Base-by-base conservation (phyloP, 1,140 invertebrate genomes). In the Maconellicoccus hirsutus region DNA sequence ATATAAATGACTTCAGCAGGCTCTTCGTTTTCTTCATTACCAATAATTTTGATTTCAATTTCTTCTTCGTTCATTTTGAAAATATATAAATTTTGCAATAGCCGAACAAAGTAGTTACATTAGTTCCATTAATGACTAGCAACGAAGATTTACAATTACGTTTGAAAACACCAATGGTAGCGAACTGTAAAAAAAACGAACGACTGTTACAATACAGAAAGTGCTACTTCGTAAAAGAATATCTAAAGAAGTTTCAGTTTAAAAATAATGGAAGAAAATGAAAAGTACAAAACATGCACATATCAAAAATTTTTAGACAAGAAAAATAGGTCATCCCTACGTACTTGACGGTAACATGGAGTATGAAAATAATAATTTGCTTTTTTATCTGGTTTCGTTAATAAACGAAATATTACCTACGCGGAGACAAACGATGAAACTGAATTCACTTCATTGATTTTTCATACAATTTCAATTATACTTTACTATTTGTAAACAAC, bases 11-110 rank as follows among this genome's bases (percentile, higher is more conserved):
- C 61, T 23, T 66, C 61, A 25, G 61, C 61, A 16, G 61, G 8
- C 8, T 66, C 61, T 8, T 66, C 61, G 22, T 2, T 66, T 23
- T 66, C 61, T 23, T 66, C 61, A 16, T 16, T 66, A 23, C 25
- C 16, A 26, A 66, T 26, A 66, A 66, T 66, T 66, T 66, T 66
- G 61, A 66, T 66, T 66, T 66, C 61, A 23, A 66, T 66, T 66
- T 66, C 25, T 23, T 66, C 61, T 66, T 66, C 61, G 25, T 66
- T 26, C 61, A 66, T 66, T 23, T 25, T 66, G 61, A 66, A 3
- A 14, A 52, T 52, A 52, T 52, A 52, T 52, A 4, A 52, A 52
- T 16, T 52, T 52, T 52, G 42, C 42, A 16, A 52, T 16, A 52
- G 16, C n/a, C 16, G n/a, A 52, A 52, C 33, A 14, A 38, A 38